Conservation (phyloP, 2,113 vertebrate genomes). For the Corythornis vintsioides region DNA sequence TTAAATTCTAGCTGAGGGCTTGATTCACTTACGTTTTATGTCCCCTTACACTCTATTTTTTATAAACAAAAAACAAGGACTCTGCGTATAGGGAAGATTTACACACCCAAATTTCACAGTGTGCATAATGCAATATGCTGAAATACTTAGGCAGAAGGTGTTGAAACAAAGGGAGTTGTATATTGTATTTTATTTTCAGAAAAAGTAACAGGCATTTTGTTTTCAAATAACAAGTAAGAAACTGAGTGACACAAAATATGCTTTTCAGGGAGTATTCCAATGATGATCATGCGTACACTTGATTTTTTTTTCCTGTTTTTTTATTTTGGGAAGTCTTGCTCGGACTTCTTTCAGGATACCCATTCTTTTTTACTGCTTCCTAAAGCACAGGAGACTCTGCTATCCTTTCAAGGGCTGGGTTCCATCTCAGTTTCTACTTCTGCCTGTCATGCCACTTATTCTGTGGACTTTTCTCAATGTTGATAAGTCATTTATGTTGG, state of each 20-base stretch:
- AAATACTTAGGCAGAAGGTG: slow-evolving; percentile 46
- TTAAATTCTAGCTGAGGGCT: slow-evolving; percentile 85
- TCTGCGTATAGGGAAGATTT: slow-evolving; percentile 63
- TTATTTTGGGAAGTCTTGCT: not conserved
- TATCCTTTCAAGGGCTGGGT: not conserved
- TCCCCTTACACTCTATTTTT: slow-evolving; percentile 73
- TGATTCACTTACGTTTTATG: slow-evolving; percentile 83
- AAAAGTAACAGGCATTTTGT: not conserved
- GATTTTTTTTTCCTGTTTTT: not conserved
- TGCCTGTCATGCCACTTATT: not conserved
- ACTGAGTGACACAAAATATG: not conserved
- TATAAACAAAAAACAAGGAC: slow-evolving; percentile 78
- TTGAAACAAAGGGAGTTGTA: slow-evolving; percentile 33
- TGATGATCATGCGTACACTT: not conserved
- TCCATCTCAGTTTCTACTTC: not conserved
- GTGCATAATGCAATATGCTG: slow-evolving; percentile 42
- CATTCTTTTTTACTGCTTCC: not conserved
- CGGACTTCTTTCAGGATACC: not conserved
- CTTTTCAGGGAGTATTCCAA: fast-evolving
- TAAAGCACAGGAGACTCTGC: fast-evolving
- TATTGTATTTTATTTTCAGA: not conserved
- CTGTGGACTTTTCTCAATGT: not conserved
- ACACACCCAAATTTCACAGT: slow-evolving; percentile 47
- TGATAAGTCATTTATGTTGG: not conserved
- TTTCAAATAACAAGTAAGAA: not conserved